Conservation (phyloP, 2,888 invertebrate species). For the Drosophila paramelanica region DNA sequence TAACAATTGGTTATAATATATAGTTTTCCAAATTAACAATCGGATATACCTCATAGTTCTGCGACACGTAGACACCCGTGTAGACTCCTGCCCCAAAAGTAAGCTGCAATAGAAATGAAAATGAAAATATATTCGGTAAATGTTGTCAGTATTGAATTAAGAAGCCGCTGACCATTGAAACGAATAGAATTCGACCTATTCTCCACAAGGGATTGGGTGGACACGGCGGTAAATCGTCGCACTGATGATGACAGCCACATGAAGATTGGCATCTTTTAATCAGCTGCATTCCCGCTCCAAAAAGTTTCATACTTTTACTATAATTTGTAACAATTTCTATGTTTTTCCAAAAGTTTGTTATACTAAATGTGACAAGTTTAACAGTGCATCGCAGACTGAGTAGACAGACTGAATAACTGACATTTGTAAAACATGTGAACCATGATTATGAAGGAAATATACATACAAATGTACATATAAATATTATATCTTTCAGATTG, state of each 20-base stretch:
- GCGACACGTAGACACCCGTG: constrained; percentile 89
- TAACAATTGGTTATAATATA: not conserved
- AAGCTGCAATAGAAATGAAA: constrained; percentile 85
- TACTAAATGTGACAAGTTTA: constrained; percentile 1
- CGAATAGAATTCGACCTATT: constrained; percentile 10
- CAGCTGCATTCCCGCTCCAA: constrained; percentile 43
- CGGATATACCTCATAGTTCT: constrained; percentile 89
- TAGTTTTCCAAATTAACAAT: not conserved
- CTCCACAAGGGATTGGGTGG: constrained; percentile 47
- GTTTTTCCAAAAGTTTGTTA: constrained; percentile 11
- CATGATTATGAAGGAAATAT: not conserved
- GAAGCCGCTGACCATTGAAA: constrained; percentile 46
- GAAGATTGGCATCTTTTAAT: constrained; percentile 18
- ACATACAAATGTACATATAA: not conserved
- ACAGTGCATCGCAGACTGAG: not conserved
- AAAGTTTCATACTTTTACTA: constrained; percentile 53
- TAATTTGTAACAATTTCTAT: not conserved
- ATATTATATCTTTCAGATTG: not conserved
- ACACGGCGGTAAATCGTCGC: constrained; percentile 39
- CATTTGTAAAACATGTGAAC: not conserved
- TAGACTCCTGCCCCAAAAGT: constrained; percentile 89
- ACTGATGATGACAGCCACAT: not conserved
- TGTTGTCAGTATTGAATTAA: not conserved
- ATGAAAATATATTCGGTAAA: not conserved
- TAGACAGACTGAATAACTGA: not conserved